A percentile compares a stretch with the other conserved stretches of the same genome.
phyloP scores from a whole-genome alignment of 2,797 vertebrate species.

The Artibeus lituratus region DNA sequence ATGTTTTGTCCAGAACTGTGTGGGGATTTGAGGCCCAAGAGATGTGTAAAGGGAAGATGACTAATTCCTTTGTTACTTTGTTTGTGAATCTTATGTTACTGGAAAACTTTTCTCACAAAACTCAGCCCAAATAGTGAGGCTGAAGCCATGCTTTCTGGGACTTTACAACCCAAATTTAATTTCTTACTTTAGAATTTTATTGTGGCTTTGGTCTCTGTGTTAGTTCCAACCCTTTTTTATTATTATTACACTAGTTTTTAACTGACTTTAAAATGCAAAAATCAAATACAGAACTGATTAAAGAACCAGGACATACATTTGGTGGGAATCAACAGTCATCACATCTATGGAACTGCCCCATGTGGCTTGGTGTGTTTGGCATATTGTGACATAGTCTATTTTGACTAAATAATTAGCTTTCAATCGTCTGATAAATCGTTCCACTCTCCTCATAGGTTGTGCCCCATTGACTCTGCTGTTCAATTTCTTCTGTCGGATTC shows the following conservation, averaged over 20 bases:
- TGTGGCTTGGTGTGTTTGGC: neutral
- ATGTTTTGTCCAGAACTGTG: neutral
- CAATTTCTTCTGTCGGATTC: slow-evolving; percentile 37
- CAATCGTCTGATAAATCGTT: slow-evolving; percentile 60
- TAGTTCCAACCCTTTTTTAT: neutral
- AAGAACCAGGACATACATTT: slow-evolving; percentile 46
- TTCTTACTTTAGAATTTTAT: slow-evolving; percentile 31
- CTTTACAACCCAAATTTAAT: slow-evolving; percentile 4
- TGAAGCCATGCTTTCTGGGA: neutral
- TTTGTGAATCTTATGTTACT: neutral
- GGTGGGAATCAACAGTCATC: slow-evolving; percentile 2
- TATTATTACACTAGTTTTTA: slow-evolving; percentile 27
- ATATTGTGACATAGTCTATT: slow-evolving; percentile 29
- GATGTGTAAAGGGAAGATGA: neutral
- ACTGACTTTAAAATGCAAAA: slow-evolving; percentile 50
- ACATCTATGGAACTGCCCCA: slow-evolving; percentile 40
- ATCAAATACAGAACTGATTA: slow-evolving; percentile 41
- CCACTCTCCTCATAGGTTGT: slow-evolving; percentile 42
- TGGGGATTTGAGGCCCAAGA: neutral
- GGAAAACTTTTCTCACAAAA: slow-evolving; percentile 24
- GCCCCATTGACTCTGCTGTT: slow-evolving; percentile 61
- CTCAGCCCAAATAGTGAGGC: neutral
- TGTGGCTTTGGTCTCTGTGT: slow-evolving; percentile 20
- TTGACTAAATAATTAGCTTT: slow-evolving; percentile 67
- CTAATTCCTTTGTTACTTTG: neutral